Evolutionary conservation across 2,113 vertebrate species (phyloP).

Genomic region (Phocoena sinus): DNA sequence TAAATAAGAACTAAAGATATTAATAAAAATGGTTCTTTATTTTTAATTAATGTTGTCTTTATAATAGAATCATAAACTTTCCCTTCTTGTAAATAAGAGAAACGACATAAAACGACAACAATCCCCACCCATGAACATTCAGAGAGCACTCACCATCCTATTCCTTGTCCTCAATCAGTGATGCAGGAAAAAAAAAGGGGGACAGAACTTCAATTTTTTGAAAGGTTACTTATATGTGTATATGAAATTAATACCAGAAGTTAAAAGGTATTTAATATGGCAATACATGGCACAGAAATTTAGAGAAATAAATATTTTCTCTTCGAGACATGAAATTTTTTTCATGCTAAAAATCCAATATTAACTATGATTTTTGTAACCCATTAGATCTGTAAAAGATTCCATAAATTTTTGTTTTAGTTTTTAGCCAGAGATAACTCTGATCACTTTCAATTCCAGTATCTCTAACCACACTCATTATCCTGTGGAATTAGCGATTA

Average conservation of each 20-base stretch:
- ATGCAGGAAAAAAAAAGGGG: background rate
- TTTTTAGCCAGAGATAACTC: background rate
- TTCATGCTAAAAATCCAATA: background rate
- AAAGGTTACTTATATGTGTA: background rate
- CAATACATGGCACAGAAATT: background rate
- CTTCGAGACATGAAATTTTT: background rate
- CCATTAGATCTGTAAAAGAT: background rate
- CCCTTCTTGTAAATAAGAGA: background rate
- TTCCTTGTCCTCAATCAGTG: background rate
- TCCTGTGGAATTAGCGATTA: background rate
- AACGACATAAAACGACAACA: background rate
- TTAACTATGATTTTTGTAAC: background rate
- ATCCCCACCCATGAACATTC: background rate
- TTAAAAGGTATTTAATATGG: background rate
- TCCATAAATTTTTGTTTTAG: background rate
- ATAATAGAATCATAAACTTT: background rate
- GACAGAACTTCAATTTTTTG: background rate
- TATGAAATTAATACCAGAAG: background rate
- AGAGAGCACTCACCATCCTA: slow-evolving; percentile 12
- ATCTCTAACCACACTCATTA: background rate
- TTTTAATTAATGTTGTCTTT: background rate
- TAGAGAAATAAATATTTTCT: background rate
- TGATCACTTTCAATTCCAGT: background rate
- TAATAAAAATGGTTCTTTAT: background rate
- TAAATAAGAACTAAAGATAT: background rate